A percentile compares a stretch with the other conserved stretches of the same genome.
Conservation (phyloP, 2,113 vertebrate genomes). For the Vicugna pacos region DNA sequence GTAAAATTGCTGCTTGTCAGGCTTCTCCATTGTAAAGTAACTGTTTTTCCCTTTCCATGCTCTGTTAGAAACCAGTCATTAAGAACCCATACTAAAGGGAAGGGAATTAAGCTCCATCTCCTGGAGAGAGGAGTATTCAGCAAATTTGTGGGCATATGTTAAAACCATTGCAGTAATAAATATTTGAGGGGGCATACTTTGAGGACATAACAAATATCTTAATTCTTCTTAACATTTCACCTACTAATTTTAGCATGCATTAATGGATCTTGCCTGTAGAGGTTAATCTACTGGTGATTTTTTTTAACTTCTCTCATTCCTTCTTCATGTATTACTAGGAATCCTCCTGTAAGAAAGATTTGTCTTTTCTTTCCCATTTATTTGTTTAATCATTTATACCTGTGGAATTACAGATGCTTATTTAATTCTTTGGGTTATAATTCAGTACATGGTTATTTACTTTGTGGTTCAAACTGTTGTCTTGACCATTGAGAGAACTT, state of each 20-base stretch:
- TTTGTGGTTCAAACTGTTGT: neutral
- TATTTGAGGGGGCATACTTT: neutral
- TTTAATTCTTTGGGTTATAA: neutral
- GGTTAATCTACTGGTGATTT: neutral
- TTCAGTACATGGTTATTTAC: neutral
- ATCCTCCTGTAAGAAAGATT: neutral
- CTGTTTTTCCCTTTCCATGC: neutral
- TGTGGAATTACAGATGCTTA: neutral
- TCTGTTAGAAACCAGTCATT: neutral
- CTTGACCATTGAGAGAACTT: neutral
- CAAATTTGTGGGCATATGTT: neutral
- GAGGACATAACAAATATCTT: neutral
- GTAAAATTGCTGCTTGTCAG: neutral
- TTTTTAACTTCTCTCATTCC: neutral
- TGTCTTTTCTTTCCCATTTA: neutral
- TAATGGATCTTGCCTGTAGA: neutral
- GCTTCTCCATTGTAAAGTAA: neutral
- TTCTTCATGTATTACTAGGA: constrained; percentile 26
- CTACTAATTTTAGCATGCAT: neutral
- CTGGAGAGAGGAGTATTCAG: neutral
- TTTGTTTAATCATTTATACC: constrained; percentile 49
- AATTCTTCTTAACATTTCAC: neutral
- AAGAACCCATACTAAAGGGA: neutral
- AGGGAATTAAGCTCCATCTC: neutral
- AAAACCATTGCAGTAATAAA: neutral